These are phyloP conservation scores for Drosophila lutescens DNA, from an alignment of 2,888 invertebrate genomes.

Conservation along the genomic window DNA sequence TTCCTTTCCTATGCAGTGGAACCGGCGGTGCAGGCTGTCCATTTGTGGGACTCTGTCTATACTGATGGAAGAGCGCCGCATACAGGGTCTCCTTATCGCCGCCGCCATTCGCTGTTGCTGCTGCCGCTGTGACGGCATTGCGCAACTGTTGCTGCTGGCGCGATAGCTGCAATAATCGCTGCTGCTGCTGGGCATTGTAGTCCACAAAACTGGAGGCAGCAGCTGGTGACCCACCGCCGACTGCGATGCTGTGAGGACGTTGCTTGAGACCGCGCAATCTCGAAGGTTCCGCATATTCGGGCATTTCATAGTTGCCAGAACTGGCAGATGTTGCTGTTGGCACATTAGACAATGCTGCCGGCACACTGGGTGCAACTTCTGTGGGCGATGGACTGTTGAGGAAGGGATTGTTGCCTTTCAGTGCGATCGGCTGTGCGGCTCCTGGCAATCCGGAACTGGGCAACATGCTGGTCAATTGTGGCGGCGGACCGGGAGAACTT, in stretches of 20 bases:
- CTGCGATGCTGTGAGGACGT: constrained; percentile 88
- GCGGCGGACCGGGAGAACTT: constrained; percentile 76
- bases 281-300: constrained; percentile 82
- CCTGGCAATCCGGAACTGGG: constrained; percentile 69
- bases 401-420: constrained; percentile 82
- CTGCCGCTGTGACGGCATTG: constrained; percentile 68
- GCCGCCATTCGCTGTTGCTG: constrained; percentile 42
- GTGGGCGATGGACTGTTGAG: constrained; percentile 81
- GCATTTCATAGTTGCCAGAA: constrained; percentile 70
- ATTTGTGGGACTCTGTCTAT: constrained; percentile 79
- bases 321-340: constrained; percentile 16
- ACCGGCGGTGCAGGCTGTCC: constrained; percentile 68
- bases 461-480: constrained; percentile 72
- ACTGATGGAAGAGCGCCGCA: constrained; percentile 82
- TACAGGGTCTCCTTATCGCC: constrained; percentile 82
- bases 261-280: constrained; percentile 82
- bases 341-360: constrained; percentile 23
- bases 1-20: constrained; percentile 71
- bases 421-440: constrained; percentile 81
- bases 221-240: constrained; percentile 58
- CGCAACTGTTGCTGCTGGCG: constrained; percentile 81
- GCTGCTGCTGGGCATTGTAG: constrained; percentile 78
- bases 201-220: constrained; percentile 77
- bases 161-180: constrained; percentile 79
- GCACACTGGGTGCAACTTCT: constrained; percentile 48